Evolutionary conservation across 2,888 invertebrate genomes (phyloP).

Genomic region (Lucinisca nassula): DNA sequence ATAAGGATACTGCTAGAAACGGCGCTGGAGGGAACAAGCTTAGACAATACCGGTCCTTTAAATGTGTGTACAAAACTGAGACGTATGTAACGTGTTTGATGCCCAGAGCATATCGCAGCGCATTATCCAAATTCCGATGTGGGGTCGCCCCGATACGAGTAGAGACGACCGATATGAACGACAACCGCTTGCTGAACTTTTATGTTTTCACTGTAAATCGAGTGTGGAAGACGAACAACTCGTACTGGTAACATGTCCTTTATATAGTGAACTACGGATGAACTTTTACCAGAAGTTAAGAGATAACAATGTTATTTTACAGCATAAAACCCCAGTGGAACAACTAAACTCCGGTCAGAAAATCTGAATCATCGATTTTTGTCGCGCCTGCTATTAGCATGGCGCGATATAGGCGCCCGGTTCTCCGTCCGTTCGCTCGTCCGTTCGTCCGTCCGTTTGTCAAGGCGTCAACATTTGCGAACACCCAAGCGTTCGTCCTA

Average conservation of each 20-base stretch:
- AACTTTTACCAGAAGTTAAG: background rate
- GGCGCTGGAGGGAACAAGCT: background rate
- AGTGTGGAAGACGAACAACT: background rate
- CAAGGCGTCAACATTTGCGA: too few relatives aligned
- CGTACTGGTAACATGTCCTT: background rate
- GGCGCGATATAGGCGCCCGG: too few relatives aligned
- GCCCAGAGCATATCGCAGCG: background rate
- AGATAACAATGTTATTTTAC: too few relatives aligned
- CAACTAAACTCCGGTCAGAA: too few relatives aligned
- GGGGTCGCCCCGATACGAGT: background rate
- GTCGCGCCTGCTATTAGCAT: too few relatives aligned
- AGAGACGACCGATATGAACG: background rate
- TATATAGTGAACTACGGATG: background rate
- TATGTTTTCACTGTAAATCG: background rate
- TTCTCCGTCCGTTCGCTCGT: too few relatives aligned
- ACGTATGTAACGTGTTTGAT: background rate
- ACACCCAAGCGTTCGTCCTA: too few relatives aligned
- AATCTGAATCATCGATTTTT: too few relatives aligned
- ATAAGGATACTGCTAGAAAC: background rate
- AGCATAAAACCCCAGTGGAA: too few relatives aligned
- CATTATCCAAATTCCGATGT: too few relatives aligned
- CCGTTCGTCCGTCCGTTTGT: too few relatives aligned
- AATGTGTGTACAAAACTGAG: background rate
- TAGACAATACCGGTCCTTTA: background rate
- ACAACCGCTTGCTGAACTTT: background rate